Conservation (phyloP, 2,888 invertebrate genomes). For the Hemaris fuciformis region DNA sequence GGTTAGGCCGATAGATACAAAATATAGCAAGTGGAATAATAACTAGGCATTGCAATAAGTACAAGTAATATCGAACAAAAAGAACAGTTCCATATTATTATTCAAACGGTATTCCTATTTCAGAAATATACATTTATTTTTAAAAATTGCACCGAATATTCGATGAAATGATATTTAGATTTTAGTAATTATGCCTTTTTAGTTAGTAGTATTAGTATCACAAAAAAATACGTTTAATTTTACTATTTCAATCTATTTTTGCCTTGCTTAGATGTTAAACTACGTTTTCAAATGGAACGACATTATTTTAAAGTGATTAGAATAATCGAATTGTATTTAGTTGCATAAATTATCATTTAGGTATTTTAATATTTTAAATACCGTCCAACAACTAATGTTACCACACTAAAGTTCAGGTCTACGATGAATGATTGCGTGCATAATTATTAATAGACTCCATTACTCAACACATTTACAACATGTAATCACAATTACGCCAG, state of each 20-base stretch:
- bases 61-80: no score
- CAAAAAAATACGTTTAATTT: no score
- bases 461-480: constrained; percentile 1
- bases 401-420: neutral
- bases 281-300: neutral
- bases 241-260: no score
- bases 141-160: no score
- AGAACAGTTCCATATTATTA: no score
- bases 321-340: neutral
- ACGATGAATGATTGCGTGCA: neutral
- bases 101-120: no score
- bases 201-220: neutral
- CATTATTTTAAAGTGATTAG: neutral
- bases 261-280: neutral
- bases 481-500: constrained; percentile 3
- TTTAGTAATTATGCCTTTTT: neutral
- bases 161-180: neutral
- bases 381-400: neutral
- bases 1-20: neutral
- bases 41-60: neutral
- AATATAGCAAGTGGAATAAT: neutral
- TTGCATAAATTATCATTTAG: neutral
- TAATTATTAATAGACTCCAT: constrained; percentile 4
- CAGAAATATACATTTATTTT: no score
- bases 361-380: neutral